phyloP scores from a whole-genome alignment of 2,888 invertebrate genomes.

The Drosophila flavopinicola region DNA sequence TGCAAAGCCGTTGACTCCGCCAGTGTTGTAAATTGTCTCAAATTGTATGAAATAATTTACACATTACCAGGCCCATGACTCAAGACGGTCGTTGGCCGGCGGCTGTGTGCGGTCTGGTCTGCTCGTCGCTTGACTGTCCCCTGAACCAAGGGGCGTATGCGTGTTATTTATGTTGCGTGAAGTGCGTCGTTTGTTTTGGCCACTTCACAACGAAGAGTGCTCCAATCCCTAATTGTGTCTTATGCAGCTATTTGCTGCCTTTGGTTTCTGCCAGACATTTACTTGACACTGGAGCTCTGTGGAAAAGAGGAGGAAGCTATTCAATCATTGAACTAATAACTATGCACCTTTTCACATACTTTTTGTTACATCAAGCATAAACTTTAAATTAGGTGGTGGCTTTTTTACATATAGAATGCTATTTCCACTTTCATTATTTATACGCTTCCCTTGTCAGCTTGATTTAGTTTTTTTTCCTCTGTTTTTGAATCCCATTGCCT shows the following conservation, averaged over 20 bases:
- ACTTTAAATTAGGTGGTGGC: conserved; percentile 15
- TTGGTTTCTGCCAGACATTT: conserved; percentile 33
- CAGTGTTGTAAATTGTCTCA: conserved; percentile 77
- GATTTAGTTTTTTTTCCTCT: conserved; percentile 6
- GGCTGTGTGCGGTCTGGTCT: conserved; percentile 23
- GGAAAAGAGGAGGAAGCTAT: background rate
- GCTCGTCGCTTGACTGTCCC: conserved; percentile 46
- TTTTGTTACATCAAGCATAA: background rate
- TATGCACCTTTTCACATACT: background rate
- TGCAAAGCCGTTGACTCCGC: conserved; percentile 51
- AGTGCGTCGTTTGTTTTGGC: conserved; percentile 74
- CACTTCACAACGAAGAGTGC: conserved; percentile 64
- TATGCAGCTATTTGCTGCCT: conserved; percentile 51
- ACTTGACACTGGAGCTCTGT: background rate
- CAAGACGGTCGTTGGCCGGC: conserved; percentile 57
- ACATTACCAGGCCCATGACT: conserved; percentile 77
- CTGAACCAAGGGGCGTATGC: conserved; percentile 73
- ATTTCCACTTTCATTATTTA: conserved; percentile 39
- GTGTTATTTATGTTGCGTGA: conserved; percentile 77
- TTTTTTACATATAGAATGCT: conserved; percentile 13
- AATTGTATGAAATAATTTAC: conserved; percentile 80
- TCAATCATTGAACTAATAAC: too few species aligned
- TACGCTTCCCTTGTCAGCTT: conserved; percentile 21
- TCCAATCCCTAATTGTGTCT: conserved; percentile 72
- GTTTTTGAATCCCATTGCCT: conserved; percentile 5